A percentile compares a stretch with the other conserved stretches of the same genome.
These are phyloP conservation scores for Cremastobaeus sp. DNA, from an alignment of 2,888 invertebrate species.

Conservation along the genomic window DNA sequence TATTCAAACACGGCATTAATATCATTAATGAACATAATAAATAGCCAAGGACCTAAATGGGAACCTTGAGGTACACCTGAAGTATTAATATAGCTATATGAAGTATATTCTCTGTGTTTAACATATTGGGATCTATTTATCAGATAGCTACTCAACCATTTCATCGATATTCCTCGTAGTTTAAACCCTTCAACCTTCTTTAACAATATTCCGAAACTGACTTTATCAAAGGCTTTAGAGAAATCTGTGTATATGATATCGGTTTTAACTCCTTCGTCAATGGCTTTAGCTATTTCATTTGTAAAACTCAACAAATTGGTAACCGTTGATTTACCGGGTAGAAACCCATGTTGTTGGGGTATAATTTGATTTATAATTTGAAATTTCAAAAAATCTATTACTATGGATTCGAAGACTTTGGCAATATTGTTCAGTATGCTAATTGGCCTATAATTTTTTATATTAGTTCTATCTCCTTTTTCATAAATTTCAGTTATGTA, in stretches of 20 bases:
- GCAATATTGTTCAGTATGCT: background rate
- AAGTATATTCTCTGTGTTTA: constrained; percentile 7
- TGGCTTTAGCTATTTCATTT: background rate
- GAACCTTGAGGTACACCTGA: constrained; percentile 20
- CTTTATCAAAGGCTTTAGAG: constrained; percentile 15
- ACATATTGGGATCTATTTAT: background rate
- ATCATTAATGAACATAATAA: constrained; percentile 17
- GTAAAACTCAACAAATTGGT: constrained; percentile 4
- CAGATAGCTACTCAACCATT: constrained; percentile 11
- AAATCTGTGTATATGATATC: constrained; percentile 9
- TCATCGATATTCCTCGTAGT: background rate
- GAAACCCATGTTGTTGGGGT: constrained; percentile 17
- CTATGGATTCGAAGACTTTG: constrained; percentile 24
- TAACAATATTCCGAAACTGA: background rate
- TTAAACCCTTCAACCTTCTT: background rate
- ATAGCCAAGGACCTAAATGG: constrained; percentile 4
- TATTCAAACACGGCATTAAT: background rate
- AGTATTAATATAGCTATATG: background rate
- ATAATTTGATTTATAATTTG: constrained; percentile 8
- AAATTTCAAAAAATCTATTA: constrained; percentile 6
- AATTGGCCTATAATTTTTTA: constrained; percentile 30
- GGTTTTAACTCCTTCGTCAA: background rate
- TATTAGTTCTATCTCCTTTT: constrained; percentile 2
- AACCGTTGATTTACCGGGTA: background rate
- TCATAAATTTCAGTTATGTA: constrained; percentile 23